Percentiles rank a stretch among this genome's conserved stretches.
phyloP scores from a whole-genome alignment of 2,888 invertebrate species.

The Watsonalla cultraria region DNA sequence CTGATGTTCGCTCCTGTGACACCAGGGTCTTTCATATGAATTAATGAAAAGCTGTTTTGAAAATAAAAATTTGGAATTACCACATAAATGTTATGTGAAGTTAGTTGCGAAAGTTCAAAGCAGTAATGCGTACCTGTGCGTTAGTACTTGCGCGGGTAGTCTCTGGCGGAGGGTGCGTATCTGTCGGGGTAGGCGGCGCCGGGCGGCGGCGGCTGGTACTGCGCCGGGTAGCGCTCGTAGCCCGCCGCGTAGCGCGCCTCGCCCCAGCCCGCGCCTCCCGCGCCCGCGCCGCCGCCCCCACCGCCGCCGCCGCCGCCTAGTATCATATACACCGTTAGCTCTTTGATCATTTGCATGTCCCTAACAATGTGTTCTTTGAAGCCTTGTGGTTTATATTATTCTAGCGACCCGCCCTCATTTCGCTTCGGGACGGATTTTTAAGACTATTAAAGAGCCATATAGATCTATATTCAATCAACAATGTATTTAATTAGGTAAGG shows the following conservation, averaged over 20 bases:
- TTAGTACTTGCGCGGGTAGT: constrained; percentile 60
- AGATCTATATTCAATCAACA: no score
- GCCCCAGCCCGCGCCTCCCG: constrained; percentile 42
- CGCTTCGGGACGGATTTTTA: no score
- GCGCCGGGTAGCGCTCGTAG: constrained; percentile 63
- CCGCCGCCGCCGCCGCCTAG: background rate
- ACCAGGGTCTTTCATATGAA: no score
- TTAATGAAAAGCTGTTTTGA: background rate
- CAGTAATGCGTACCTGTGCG: background rate
- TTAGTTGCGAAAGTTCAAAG: no score
- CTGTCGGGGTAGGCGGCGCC: constrained; percentile 69
- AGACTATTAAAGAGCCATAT: no score
- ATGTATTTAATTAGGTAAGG: no score
- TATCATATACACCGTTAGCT: background rate
- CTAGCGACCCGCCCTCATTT: no score
- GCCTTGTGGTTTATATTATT: no score
- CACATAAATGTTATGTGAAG: no score
- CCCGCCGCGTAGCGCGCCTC: constrained; percentile 52
- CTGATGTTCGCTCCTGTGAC: no score
- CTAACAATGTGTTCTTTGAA: background rate
- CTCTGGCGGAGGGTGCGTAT: constrained; percentile 51
- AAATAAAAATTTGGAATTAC: no score
- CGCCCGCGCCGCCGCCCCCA: constrained; percentile 31
- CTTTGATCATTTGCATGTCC: background rate
- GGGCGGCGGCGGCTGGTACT: constrained; percentile 72